Evolutionary conservation across 1,140 invertebrate genomes (phyloP).

Genomic region (Ctenoplectra terminalis): DNA sequence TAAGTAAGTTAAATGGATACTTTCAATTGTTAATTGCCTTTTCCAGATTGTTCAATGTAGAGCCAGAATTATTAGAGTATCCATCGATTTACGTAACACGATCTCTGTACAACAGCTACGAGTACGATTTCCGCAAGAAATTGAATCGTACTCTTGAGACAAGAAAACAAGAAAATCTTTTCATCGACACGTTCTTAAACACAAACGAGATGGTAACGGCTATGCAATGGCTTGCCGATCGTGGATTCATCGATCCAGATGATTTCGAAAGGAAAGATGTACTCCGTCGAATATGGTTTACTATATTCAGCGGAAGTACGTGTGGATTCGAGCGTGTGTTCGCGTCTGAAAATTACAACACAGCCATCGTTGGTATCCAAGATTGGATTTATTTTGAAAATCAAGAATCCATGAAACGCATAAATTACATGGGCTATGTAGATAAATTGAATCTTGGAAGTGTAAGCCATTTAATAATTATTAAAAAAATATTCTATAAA

Average conservation of each 20-base stretch:
- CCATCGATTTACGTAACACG: constrained; percentile 85
- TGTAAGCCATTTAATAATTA: constrained; percentile 49
- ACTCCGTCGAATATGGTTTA: constrained; percentile 91
- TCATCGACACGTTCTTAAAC: constrained; percentile 84
- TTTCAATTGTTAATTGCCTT: constrained; percentile 42
- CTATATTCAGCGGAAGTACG: constrained; percentile 89
- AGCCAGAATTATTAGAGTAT: constrained; percentile 63
- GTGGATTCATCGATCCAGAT: constrained; percentile 78
- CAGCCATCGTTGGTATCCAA: constrained; percentile 90
- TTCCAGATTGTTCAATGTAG: constrained; percentile 74
- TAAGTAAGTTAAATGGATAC: not conserved
- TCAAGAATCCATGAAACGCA: constrained; percentile 86
- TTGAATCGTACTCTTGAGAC: constrained; percentile 88
- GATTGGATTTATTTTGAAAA: constrained; percentile 93
- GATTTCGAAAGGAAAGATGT: constrained; percentile 86
- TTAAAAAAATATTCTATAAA: not conserved
- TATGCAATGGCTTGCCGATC: constrained; percentile 83
- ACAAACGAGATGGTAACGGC: constrained; percentile 85
- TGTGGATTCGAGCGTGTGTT: constrained; percentile 96
- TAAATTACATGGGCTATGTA: constrained; percentile 92
- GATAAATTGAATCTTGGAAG: constrained; percentile 87
- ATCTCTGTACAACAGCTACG: constrained; percentile 88
- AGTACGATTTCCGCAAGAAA: constrained; percentile 87
- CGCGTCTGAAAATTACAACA: constrained; percentile 89
- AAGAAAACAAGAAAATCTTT: constrained; percentile 83